phyloP scores from a whole-genome alignment of 2,113 vertebrate genomes.

The Rhinopomastus cyanomelas region DNA sequence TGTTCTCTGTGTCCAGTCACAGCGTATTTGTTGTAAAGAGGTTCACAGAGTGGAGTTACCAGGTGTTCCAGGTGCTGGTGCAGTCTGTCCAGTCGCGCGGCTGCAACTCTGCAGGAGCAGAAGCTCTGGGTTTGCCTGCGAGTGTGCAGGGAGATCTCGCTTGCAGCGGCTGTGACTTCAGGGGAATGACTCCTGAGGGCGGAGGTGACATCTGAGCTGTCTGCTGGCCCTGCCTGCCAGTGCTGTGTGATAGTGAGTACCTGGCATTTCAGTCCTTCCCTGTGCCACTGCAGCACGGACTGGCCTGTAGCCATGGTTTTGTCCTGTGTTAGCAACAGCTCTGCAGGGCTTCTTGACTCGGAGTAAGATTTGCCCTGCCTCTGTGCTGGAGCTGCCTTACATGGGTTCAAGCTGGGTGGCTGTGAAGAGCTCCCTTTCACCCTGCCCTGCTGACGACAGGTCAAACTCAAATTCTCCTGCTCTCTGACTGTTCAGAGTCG shows the following conservation, averaged over 20 bases:
- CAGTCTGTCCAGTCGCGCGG: neutral
- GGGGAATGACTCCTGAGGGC: neutral
- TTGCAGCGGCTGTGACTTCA: neutral
- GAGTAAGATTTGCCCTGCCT: neutral
- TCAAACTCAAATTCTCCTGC: neutral
- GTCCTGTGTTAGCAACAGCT: neutral
- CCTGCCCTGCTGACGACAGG: neutral
- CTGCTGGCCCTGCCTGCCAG: neutral
- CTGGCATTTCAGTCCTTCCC: neutral
- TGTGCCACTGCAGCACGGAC: neutral
- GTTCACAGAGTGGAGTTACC: neutral
- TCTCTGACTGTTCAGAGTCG: neutral
- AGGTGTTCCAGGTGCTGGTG: neutral
- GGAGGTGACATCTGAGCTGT: neutral
- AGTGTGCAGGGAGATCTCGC: neutral
- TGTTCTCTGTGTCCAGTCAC: neutral
- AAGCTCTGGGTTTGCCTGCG: neutral
- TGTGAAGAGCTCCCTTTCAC: neutral
- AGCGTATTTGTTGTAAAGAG: neutral
- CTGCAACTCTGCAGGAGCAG: neutral
- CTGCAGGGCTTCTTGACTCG: neutral
- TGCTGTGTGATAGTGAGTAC: neutral
- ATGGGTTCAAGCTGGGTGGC: neutral
- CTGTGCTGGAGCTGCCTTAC: neutral
- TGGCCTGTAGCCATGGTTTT: neutral